Conservation (phyloP, 2,888 invertebrate genomes). For the Selenia dentaria region DNA sequence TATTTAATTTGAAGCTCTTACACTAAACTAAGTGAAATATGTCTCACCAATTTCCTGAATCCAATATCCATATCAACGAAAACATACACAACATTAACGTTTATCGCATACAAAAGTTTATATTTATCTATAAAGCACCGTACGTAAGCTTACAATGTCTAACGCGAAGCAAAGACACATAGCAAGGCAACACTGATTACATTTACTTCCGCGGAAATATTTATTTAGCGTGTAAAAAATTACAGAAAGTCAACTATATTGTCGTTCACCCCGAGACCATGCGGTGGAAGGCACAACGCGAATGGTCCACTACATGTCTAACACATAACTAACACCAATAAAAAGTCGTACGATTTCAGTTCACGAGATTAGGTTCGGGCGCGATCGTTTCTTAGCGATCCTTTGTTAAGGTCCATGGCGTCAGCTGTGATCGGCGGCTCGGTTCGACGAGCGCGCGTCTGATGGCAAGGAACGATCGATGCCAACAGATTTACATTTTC, state of each 20-base stretch:
- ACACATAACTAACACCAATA: constrained; percentile 70
- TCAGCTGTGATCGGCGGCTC: constrained; percentile 77
- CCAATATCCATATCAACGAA: constrained; percentile 42
- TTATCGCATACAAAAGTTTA: constrained; percentile 24
- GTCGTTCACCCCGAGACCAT: constrained; percentile 54
- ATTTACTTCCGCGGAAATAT: constrained; percentile 64
- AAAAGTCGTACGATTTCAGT: constrained; percentile 46
- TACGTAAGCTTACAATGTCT: constrained; percentile 66
- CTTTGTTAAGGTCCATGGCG: constrained; percentile 76
- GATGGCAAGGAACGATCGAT: constrained; percentile 74
- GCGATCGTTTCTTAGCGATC: constrained; percentile 49
- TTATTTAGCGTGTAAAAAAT: constrained; percentile 61
- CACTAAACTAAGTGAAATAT: constrained; percentile 22
- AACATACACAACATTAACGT: constrained; percentile 26
- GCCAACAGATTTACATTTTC: constrained; percentile 83
- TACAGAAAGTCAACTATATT: constrained; percentile 56
- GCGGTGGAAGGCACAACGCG: constrained; percentile 77
- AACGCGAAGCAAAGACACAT: constrained; percentile 82
- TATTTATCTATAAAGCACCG: constrained; percentile 70
- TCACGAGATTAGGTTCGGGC: constrained; percentile 46
- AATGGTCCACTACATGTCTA: constrained; percentile 73
- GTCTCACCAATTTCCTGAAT: constrained; percentile 52
- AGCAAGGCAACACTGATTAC: constrained; percentile 82
- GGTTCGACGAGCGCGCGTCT: constrained; percentile 66
- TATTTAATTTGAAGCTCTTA: constrained; percentile 24